Conservation (phyloP, 2,113 vertebrate species). For the Lepisosteus oculatus region DNA sequence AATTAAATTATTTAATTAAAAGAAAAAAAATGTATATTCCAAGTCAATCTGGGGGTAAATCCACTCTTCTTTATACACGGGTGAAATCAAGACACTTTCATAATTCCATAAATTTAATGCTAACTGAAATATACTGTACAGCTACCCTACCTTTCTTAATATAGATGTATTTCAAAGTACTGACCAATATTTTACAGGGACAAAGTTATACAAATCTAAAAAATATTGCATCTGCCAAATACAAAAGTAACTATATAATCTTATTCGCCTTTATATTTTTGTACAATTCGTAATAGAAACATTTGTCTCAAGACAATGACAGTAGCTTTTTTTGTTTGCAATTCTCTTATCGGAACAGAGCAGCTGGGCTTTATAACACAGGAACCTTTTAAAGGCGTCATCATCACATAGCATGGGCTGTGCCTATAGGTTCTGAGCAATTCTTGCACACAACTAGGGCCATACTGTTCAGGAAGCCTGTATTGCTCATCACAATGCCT, state of each 20-base stretch:
- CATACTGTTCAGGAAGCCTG: no score
- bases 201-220: conserved; percentile 30
- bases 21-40: conserved; percentile 32
- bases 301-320: conserved; percentile 18
- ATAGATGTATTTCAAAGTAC: conserved; percentile 5
- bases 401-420: conserved; percentile 16
- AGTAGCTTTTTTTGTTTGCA: no score
- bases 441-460: neutral
- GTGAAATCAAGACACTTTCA: conserved; percentile 19
- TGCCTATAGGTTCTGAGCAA: conserved; percentile 23
- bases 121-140: conserved; percentile 16
- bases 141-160: conserved; percentile 5
- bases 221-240: conserved; percentile 30
- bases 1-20: conserved; percentile 60
- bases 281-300: conserved; percentile 24
- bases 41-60: conserved; percentile 45
- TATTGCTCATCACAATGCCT: no score
- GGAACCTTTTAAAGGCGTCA: conserved; percentile 20
- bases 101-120: conserved; percentile 19
- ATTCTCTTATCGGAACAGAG: conserved; percentile 5
- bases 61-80: conserved; percentile 58
- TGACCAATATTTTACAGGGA: conserved; percentile 30
- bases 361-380: conserved; percentile 30
- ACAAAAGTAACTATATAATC: conserved; percentile 29
- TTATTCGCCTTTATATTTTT: conserved; percentile 55